Base-by-base conservation (phyloP, 2,113 vertebrate species). In the Ascaphus truei region DNA sequence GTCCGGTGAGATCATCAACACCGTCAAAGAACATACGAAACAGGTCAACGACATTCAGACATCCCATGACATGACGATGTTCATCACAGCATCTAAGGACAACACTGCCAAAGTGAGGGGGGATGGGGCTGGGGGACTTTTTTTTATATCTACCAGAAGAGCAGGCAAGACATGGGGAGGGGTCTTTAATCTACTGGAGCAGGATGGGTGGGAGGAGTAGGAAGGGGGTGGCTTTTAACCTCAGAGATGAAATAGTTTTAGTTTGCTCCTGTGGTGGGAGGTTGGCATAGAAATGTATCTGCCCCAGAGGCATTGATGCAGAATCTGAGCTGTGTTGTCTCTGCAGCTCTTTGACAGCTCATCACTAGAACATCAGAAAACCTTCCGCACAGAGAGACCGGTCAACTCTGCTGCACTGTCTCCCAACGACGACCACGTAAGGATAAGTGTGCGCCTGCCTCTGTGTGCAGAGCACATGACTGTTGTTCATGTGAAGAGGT, bases 11-110 rank as follows among this genome's bases (percentile, higher is more conserved):
- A 73, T 96, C 31, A 76, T 96, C 55, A 90, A 91, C 16, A 96
- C 77, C 2, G 82, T 85, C 25, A 99, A 98, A 79, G 96, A 99
- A 52, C 96, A 99, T 87, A 94, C 88, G 36, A 94, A 94, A 77
- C 97, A 99, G 52, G 97, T 99, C 84, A 98, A 99, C 0, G 96
- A 98, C 81, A 95, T 99, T 66, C 97, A 99, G 91, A 77, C 92
- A 1, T 98, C 96, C 3, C 81, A 94, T 68, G 95, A 99, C 73
- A 95, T 97, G 81, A 98, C 95, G 4, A 99, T 95, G 92, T 87
- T 98, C 80, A 92, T 99, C 91, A 96, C 85, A 0, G 97, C 96
- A 27, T 99, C 97, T 64, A 99, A 99, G 78, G 97, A 99, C 75
- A 96, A 94, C 86, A 89, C 88, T 0, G 95, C 97, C 66, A 99